These are phyloP conservation scores for Alethe diademata DNA, from an alignment of 2,113 vertebrate species.

Conservation along the genomic window DNA sequence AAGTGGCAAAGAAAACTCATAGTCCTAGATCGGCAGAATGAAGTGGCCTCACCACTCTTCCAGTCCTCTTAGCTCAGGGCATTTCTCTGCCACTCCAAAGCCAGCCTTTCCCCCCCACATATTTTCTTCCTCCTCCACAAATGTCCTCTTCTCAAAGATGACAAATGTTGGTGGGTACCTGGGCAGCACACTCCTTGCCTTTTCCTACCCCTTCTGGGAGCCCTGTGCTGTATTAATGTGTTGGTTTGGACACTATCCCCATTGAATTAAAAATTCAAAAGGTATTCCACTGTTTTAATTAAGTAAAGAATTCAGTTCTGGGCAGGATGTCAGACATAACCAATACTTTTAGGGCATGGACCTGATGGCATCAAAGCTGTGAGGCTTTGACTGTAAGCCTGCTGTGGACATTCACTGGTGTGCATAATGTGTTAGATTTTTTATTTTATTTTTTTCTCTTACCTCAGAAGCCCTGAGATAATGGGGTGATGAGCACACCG, in stretches of 20 bases:
- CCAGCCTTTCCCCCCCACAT: accelerated
- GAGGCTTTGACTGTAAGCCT: not conserved
- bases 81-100: not conserved
- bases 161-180: not conserved
- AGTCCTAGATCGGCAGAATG: not conserved
- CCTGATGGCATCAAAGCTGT: not conserved
- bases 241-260: not conserved
- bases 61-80: not conserved
- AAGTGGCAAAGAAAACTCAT: not conserved
- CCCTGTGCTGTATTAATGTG: not conserved
- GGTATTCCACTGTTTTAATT: not conserved
- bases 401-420: not conserved
- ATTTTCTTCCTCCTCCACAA: not conserved
- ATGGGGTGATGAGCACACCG: not conserved
- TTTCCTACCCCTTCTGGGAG: not conserved
- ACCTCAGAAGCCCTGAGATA: not conserved
- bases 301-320: not conserved
- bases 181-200: not conserved
- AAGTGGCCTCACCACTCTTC: not conserved
- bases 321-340: not conserved
- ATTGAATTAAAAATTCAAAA: not conserved
- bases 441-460: not conserved
- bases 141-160: not conserved
- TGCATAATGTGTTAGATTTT: not conserved
- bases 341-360: not conserved